Evolutionary conservation across 2,888 invertebrate genomes (phyloP), one percentile per base, ranked within the genome.

Genomic region (Galerucella nymphaeae): DNA sequence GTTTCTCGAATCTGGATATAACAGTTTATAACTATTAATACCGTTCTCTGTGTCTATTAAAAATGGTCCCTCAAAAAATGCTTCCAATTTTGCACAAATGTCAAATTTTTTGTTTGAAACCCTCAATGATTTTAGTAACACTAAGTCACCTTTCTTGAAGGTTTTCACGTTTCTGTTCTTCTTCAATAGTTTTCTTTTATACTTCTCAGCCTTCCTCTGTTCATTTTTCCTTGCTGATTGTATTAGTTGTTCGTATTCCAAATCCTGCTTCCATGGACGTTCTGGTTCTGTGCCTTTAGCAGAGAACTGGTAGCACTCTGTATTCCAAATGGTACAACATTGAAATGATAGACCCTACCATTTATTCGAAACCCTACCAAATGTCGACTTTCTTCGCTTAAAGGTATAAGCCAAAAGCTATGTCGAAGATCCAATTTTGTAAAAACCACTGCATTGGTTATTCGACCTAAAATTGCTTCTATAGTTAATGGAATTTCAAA

Each of bases 21-120:
- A n/a, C n/a, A n/a, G n/a, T n/a, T n/a, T n/a, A n/a, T n/a, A n/a
- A n/a, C n/a, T n/a, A n/a, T n/a, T n/a, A n/a, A n/a, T n/a, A n/a
- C n/a, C n/a, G n/a, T n/a, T n/a, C n/a, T n/a, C n/a, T n/a, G n/a
- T n/a, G n/a, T n/a, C n/a, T n/a, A n/a, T n/a, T n/a, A n/a, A n/a
- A n/a, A n/a, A n/a, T n/a, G n/a, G n/a, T n/a, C 71, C 71, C 5
- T 62, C 63, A 62, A 59, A 71, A 30, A 66, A 62, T 61, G 62
- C 55, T 23, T 42, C 13, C 14, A 71, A 45, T 55, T 71, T 71
- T 18, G 66, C 61, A 66, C 66, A 66, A 18, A 61, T 61, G 5
- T 53, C 13, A n/a, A 20, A n/a, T 48, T 16, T 50, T 14, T 16
- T 16, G 59, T 61, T 66, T 18, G 66, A 30, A 4, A 66, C 53